Base-by-base conservation (phyloP, 1,140 invertebrate genomes). In the Delia radicum region DNA sequence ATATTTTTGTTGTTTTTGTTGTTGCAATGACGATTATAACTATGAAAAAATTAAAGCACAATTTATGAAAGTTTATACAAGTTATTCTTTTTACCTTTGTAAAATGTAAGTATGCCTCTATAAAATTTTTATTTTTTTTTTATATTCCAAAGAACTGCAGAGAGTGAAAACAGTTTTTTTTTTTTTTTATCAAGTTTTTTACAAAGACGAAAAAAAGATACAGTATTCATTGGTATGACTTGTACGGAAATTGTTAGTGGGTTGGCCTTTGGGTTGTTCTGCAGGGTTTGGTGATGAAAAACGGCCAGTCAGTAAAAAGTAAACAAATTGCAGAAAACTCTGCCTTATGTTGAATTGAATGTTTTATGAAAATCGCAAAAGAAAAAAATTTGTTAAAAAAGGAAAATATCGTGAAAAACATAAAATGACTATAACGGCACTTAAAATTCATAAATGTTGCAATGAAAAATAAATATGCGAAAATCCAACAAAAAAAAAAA, bases 31-130 rank as follows among this genome's bases (percentile, higher is more conserved):
- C 46, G 46, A 55, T 55, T 55, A 55, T 55, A 5, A 55, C 0
- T 55, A 55, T 55, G n/a, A 55, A 55, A 55, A 55, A 55, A 55
- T 55, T 55, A 55, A 55, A 55, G 18, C 46, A 55, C 46, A 55
- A 55, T 55, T 55, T 55, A 55, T 18, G 18, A 55, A 55, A 55
- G 46, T 55, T 55, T 55, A 55, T 55, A 55, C 46, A 55, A 55
- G 46, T 55, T 55, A 55, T 55, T 55, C 46, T 55, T 55, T 55
- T 42, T 15, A 42, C 37, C 37, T 42, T 42, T 42, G 37, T 42
- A 13, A 42, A 42, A 42, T 42, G 37, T 42, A 42, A 42, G 37
- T 42, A 42, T 0, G 12, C n/a, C n/a, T 42, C n/a, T 42, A 42
- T 42, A 2, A 5, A 5, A 10, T 10, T 42, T 42, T 42, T 2